Conservation (phyloP, 2,113 vertebrate genomes). For the Dissostichus mawsoni region DNA sequence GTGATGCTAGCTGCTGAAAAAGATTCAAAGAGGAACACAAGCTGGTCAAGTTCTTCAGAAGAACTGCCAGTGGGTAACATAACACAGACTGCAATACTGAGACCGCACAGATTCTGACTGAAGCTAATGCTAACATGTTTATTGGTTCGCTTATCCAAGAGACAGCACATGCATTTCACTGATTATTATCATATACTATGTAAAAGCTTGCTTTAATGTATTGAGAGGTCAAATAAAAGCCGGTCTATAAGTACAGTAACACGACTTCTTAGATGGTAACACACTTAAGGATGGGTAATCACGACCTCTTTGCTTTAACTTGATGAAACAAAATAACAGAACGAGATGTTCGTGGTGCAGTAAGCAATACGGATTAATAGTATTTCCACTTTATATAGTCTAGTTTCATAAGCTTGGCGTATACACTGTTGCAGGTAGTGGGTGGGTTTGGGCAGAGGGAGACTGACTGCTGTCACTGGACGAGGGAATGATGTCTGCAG, state of each 20-base stretch:
- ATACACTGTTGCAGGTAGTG: conserved; percentile 51
- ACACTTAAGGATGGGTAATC: conserved; percentile 27
- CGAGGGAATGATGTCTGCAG: conserved; percentile 36
- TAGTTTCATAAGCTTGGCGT: conserved; percentile 60
- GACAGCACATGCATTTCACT: conserved; percentile 76
- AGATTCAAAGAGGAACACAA: conserved; percentile 31
- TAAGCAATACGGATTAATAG: conserved; percentile 64
- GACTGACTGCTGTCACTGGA: conserved; percentile 33
- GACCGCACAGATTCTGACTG: conserved; percentile 50
- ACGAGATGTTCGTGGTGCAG: conserved; percentile 34
- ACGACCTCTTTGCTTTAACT: conserved; percentile 36
- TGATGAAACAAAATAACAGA: conserved; percentile 30
- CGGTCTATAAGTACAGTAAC: conserved; percentile 65
- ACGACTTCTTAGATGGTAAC: conserved; percentile 55
- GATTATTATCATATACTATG: conserved; percentile 60
- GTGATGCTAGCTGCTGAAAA: conserved; percentile 36
- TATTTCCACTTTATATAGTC: conserved; percentile 69
- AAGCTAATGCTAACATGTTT: conserved; percentile 67
- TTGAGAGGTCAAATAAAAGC: conserved; percentile 68
- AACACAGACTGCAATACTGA: conserved; percentile 50
- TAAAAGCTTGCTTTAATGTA: conserved; percentile 63
- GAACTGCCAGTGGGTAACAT: conserved; percentile 42
- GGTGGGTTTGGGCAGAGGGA: conserved; percentile 19
- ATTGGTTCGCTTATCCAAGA: conserved; percentile 61
- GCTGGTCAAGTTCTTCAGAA: conserved; percentile 21